phyloP scores from a whole-genome alignment of 1,140 invertebrate species.

The Papilio helenus region DNA sequence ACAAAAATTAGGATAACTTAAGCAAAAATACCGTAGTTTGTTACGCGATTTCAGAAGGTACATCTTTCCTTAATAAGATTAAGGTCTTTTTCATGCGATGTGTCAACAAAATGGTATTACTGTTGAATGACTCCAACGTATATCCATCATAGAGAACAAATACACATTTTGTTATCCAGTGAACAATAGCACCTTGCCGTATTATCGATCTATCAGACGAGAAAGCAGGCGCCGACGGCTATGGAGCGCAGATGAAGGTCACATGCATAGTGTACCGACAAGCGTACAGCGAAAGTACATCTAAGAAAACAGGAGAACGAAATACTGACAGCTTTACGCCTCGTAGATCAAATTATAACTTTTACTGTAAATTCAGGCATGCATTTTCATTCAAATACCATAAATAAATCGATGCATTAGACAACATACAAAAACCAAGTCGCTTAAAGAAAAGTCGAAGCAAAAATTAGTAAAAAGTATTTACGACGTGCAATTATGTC shows the following conservation, averaged over 20 bases:
- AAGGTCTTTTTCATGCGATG: background rate
- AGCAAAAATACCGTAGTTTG: too few species aligned
- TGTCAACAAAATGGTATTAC: background rate
- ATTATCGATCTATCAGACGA: constrained; percentile 30
- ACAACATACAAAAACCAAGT: too few species aligned
- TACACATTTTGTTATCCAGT: constrained; percentile 20
- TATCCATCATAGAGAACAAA: constrained; percentile 27
- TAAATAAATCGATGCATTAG: background rate
- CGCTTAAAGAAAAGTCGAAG: too few species aligned
- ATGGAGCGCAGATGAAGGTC: constrained; percentile 27
- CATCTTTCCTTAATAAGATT: too few species aligned
- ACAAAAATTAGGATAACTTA: too few species aligned
- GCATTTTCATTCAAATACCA: background rate
- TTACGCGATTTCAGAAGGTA: too few species aligned
- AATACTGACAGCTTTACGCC: background rate
- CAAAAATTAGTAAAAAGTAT: too few species aligned
- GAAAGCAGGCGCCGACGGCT: constrained; percentile 32
- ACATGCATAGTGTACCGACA: constrained; percentile 15
- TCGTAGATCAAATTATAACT: background rate
- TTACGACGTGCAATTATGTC: background rate
- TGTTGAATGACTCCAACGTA: background rate
- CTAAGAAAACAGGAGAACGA: background rate
- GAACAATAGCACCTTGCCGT: constrained; percentile 32
- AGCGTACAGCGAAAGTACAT: constrained; percentile 24
- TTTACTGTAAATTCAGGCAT: background rate